These are phyloP conservation scores for Lasiommata megera DNA, from an alignment of 2,888 invertebrate species.

Conservation along the genomic window DNA sequence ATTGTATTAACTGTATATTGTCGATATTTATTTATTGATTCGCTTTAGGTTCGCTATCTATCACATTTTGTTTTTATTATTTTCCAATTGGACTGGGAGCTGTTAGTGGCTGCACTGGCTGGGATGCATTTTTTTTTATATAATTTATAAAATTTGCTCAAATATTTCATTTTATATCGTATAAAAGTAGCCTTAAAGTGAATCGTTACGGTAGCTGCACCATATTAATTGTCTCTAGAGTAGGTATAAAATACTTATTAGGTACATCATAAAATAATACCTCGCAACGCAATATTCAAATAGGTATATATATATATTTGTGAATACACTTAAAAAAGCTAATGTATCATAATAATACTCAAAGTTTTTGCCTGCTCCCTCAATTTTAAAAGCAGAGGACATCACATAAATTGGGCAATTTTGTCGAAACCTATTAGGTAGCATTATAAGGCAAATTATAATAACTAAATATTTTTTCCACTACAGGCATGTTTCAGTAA, in stretches of 20 bases:
- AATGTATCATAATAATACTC: too few relatives aligned
- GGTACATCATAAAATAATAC: not conserved
- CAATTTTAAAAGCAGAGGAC: too few relatives aligned
- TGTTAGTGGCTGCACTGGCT: constrained; percentile 67
- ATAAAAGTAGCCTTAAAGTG: constrained; percentile 14
- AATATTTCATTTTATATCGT: constrained; percentile 45
- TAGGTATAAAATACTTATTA: too few relatives aligned
- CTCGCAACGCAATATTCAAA: not conserved
- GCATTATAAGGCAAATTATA: too few relatives aligned
- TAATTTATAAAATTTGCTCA: constrained; percentile 68
- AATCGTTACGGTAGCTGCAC: constrained; percentile 1
- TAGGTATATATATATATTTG: not conserved
- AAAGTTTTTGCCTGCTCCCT: too few relatives aligned
- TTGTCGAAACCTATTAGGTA: too few relatives aligned
- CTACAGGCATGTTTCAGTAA: too few relatives aligned
- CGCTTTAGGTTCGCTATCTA: constrained; percentile 68
- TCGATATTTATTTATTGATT: constrained; percentile 80
- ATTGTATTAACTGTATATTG: constrained; percentile 80
- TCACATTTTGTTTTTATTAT: constrained; percentile 40
- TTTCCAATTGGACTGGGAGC: constrained; percentile 52
- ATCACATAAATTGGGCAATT: too few relatives aligned
- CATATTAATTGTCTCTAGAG: not conserved
- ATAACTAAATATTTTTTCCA: too few relatives aligned
- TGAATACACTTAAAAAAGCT: too few relatives aligned
- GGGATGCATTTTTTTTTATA: constrained; percentile 60